Evolutionary conservation across 2,113 vertebrate genomes (phyloP).

Genomic region (Sturnira hondurensis): DNA sequence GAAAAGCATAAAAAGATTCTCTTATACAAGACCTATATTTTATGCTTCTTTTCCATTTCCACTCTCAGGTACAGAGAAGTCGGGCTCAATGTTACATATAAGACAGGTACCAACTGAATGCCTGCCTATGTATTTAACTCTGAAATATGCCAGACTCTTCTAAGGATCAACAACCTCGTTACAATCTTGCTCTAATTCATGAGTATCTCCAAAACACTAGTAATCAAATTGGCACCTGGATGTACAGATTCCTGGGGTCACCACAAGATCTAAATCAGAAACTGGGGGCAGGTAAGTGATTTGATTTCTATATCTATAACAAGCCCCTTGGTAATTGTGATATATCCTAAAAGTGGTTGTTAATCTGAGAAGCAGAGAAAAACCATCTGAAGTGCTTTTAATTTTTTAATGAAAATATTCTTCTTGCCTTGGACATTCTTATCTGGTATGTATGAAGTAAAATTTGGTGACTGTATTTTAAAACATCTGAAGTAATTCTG

Average conservation of each 20-base stretch:
- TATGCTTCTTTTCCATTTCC: not conserved
- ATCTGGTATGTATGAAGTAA: not conserved
- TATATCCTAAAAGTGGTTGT: not conserved
- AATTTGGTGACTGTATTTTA: not conserved
- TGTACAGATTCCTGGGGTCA: not conserved
- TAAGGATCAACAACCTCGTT: not conserved
- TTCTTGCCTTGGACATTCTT: not conserved
- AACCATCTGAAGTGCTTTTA: not conserved
- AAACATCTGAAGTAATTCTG: not conserved
- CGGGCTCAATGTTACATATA: not conserved
- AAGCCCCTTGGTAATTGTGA: not conserved
- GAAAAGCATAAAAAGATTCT: not conserved
- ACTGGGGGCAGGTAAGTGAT: not conserved
- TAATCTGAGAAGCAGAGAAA: not conserved
- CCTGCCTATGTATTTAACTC: not conserved
- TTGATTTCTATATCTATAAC: conserved; percentile 1
- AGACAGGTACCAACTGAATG: not conserved
- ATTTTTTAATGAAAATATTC: not conserved
- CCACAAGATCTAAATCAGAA: not conserved
- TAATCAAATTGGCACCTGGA: not conserved
- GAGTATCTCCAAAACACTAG: not conserved
- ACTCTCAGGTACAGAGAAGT: not conserved
- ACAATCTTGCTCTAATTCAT: not conserved
- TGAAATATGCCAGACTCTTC: not conserved
- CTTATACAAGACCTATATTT: not conserved